phyloP scores from a whole-genome alignment of 2,797 vertebrate species.

The Eidolon dupreanum region DNA sequence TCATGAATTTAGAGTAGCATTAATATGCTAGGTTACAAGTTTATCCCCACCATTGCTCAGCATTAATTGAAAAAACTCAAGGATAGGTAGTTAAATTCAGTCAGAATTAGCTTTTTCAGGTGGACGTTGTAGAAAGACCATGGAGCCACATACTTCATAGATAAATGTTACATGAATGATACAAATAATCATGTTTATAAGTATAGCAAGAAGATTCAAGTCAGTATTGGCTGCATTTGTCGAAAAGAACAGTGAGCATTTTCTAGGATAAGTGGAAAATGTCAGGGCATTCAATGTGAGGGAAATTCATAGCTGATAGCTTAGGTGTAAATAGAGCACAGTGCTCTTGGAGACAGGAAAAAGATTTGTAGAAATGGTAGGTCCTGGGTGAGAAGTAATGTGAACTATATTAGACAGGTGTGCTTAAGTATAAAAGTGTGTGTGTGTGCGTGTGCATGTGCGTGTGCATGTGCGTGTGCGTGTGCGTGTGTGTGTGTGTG shows the following conservation, averaged over 20 bases:
- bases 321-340: not conserved
- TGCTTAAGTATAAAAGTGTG: not conserved
- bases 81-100: not conserved
- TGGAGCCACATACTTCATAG: not conserved
- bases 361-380: not conserved
- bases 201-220: not conserved
- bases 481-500: not conserved
- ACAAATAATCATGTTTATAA: not conserved
- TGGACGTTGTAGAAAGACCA: not conserved
- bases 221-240: not conserved
- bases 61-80: not conserved
- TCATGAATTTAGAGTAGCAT: not conserved
- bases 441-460: not conserved
- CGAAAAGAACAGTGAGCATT: not conserved
- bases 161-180: conserved; percentile 17
- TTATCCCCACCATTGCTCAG: not conserved
- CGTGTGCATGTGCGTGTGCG: not conserved
- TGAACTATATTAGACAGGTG: not conserved
- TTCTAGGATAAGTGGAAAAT: conserved; percentile 14
- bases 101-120: not conserved
- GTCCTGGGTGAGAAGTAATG: not conserved
- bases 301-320: not conserved
- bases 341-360: not conserved
- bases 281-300: not conserved
- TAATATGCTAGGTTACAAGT: not conserved